Evolutionary conservation across 2,797 vertebrate genomes (phyloP).

Genomic region (Amniataba percoides): DNA sequence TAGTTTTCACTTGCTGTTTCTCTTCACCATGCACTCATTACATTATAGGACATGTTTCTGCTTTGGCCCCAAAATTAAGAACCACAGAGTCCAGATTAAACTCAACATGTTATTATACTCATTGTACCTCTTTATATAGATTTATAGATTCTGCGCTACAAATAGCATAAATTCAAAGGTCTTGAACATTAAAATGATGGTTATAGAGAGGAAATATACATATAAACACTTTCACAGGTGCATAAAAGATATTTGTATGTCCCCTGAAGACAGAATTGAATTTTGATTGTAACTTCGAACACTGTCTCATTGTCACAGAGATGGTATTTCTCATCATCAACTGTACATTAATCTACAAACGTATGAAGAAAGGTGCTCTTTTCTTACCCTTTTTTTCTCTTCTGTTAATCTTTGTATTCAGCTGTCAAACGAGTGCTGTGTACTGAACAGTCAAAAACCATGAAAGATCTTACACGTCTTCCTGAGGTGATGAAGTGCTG

Average conservation of each 20-base stretch:
- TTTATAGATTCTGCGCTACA: conserved; percentile 20
- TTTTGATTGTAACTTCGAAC: conserved; percentile 42
- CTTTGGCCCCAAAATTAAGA: conserved; percentile 27
- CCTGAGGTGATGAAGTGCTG: conserved; percentile 55
- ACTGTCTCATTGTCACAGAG: conserved; percentile 78
- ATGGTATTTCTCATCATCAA: conserved; percentile 79
- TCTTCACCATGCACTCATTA: conserved; percentile 22
- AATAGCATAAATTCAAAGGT: conserved; percentile 28
- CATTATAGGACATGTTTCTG: conserved; percentile 26
- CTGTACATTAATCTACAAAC: conserved; percentile 71
- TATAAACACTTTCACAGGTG: conserved; percentile 27
- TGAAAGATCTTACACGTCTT: conserved; percentile 61
- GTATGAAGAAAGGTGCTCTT: conserved; percentile 92
- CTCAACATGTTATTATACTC: conserved; percentile 16
- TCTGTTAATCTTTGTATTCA: conserved; percentile 59
- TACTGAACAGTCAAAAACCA: conserved; percentile 51
- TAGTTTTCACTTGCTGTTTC: conserved; percentile 38
- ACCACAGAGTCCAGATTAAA: conserved; percentile 29
- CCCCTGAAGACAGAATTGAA: conserved; percentile 22
- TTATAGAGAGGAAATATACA: conserved; percentile 29
- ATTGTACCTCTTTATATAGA: conserved; percentile 27
- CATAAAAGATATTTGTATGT: conserved; percentile 18
- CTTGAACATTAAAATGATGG: conserved; percentile 28
- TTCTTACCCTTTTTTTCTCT: conserved; percentile 66
- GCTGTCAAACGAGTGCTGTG: conserved; percentile 58